Conservation (phyloP, 2,797 vertebrate genomes). For the Falco peregrinus region DNA sequence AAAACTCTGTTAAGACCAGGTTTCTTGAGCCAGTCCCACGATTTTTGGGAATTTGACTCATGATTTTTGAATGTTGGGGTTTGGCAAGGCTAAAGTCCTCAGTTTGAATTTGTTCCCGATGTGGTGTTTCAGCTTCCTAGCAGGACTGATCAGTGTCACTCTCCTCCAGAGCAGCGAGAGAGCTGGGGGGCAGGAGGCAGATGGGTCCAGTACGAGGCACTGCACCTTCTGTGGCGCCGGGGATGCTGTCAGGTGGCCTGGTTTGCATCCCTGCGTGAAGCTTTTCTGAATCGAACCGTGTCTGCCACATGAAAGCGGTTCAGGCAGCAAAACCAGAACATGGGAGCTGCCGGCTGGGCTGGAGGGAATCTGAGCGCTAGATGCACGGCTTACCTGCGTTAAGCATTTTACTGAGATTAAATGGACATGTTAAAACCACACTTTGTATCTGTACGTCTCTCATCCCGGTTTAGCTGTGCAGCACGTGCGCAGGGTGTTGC, state of each 20-base stretch:
- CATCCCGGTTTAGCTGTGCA: neutral
- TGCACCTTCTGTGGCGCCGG: accelerated
- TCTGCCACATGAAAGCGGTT: neutral
- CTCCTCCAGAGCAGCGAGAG: neutral
- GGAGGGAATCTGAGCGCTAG: neutral
- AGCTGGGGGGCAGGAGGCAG: neutral
- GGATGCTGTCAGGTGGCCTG: neutral
- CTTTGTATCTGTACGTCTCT: neutral
- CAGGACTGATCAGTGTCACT: neutral
- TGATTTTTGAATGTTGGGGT: constrained; percentile 40
- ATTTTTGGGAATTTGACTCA: constrained; percentile 42
- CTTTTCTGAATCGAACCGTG: neutral
- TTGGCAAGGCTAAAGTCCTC: neutral
- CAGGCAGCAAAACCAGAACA: neutral
- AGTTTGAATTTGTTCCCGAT: constrained; percentile 8
- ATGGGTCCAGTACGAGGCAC: neutral
- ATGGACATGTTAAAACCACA: neutral
- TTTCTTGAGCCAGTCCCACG: neutral
- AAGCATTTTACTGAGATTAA: neutral
- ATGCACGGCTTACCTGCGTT: neutral
- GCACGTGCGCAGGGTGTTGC: neutral
- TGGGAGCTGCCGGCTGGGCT: neutral
- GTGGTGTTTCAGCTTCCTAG: neutral
- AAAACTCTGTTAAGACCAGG: neutral
- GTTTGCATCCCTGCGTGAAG: accelerated